Percentiles rank a stretch among this genome's conserved stretches.
Conservation (phyloP, 2,888 invertebrate genomes). For the Eretmocerus hayati region DNA sequence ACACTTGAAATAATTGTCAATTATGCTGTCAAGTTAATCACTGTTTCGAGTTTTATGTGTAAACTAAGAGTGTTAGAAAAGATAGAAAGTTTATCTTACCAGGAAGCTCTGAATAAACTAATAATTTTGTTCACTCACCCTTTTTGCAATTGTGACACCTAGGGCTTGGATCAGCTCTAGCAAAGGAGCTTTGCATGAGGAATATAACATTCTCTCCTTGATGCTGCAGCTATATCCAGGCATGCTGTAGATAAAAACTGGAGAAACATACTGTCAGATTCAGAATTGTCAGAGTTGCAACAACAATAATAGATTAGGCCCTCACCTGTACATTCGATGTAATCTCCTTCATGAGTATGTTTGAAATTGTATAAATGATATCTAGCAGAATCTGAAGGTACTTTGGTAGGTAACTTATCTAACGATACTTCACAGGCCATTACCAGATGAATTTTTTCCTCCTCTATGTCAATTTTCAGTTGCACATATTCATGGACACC, state of each 20-base stretch:
- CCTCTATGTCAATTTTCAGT: constrained; percentile 75
- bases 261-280: constrained; percentile 4
- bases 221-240: constrained; percentile 94
- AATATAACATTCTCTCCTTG: constrained; percentile 97
- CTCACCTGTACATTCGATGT: constrained; percentile 73
- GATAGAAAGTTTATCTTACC: no score
- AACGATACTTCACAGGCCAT: constrained; percentile 63
- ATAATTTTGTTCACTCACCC: constrained; percentile 55
- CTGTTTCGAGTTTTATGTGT: no score
- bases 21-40: no score
- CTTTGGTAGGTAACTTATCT: constrained; percentile 64
- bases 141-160: constrained; percentile 75
- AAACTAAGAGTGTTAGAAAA: no score
- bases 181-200: constrained; percentile 92
- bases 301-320: constrained; percentile 3
- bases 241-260: constrained; percentile 98
- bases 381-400: constrained; percentile 79
- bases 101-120: no score
- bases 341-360: constrained; percentile 90
- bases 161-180: constrained; percentile 73
- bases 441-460: constrained; percentile 82
- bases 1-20: no score
- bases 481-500: constrained; percentile 85
- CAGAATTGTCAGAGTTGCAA: not conserved
- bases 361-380: constrained; percentile 89